These are phyloP conservation scores for Macrotus californicus DNA, from an alignment of 2,113 vertebrate species.

Conservation along the genomic window DNA sequence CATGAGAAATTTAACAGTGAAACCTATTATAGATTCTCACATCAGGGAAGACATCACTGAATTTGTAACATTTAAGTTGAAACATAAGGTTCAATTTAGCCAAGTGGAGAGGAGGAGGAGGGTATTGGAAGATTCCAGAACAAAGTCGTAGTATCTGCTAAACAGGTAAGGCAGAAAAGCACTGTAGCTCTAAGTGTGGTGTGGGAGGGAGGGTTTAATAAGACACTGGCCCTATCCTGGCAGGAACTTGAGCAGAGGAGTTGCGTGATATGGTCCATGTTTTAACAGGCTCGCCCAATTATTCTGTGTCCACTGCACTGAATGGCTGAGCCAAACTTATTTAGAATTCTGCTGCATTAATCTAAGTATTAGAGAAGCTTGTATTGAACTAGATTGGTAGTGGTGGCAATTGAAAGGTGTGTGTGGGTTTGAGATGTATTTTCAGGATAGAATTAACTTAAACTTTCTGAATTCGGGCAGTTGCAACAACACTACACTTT, in stretches of 20 bases:
- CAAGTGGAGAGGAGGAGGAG: not conserved
- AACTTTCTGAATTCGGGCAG: conserved; percentile 15
- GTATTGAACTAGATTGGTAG: not conserved
- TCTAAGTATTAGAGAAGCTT: not conserved
- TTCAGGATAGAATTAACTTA: not conserved
- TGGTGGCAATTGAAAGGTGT: not conserved
- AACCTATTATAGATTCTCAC: not conserved
- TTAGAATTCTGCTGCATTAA: not conserved
- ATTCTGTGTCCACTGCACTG: not conserved
- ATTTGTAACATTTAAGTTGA: not conserved
- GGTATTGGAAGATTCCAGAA: not conserved
- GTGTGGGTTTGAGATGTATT: not conserved
- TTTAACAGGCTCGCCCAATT: not conserved
- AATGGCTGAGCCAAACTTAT: not conserved
- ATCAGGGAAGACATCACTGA: not conserved
- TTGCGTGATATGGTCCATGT: accelerated
- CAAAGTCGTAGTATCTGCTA: not conserved
- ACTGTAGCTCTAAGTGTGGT: not conserved
- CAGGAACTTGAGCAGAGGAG: not conserved
- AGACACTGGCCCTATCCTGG: not conserved
- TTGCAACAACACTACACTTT: not conserved
- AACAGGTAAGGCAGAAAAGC: not conserved
- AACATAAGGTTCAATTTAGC: not conserved
- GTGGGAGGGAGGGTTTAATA: not conserved
- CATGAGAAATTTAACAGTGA: not conserved